Evolutionary conservation across 2,888 invertebrate species (phyloP), one percentile per base, ranked within the genome.

Genomic region (Auanema freiburgensis): DNA sequence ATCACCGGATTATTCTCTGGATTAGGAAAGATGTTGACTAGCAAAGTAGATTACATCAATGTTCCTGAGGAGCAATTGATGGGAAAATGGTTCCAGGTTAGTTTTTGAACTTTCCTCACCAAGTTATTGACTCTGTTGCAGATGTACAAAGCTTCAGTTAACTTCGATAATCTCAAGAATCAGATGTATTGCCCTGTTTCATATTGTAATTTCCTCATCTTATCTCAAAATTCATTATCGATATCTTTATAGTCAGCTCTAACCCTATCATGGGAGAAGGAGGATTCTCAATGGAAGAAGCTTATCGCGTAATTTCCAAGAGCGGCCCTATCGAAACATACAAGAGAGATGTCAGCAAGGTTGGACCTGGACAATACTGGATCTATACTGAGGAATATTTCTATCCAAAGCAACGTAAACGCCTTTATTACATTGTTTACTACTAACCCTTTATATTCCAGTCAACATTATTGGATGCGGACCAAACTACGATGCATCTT

Each of bases 381-480:
- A 83, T 84, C 80, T 83, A 83, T 72, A 84, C 83, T 23, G 83
- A 83, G 68, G 84, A 83, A 62, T 83, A 83, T 66, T 83, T 83
- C 73, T 83, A 83, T 63, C 83, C 83, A 23, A 70, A 79, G 69
- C 84, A 83, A 72, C 82, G 83, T 84, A 63, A 63, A 74, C 61
- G n/a, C 11, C 21, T 23, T 55, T 5, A 55, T 8, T 1, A 18
- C 24, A 55, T 41, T 55, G 33, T 5, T 12, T 12, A 16, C n/a
- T n/a, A 5, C 41, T 23, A 43, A 62, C 11, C 8, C 44, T 14
- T 12, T 51, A 42, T 50, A 3, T 14, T 23, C 23, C 16, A 16
- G 50, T 54, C 6, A n/a, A 41, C 41, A 14, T 12, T 3, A 14
- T 21, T 53, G 51, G 41, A 18, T 40, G 16, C 24, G 6, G 18